Evolutionary conservation across 2,113 vertebrate genomes (phyloP).

Genomic region (Prunella fulvescens): DNA sequence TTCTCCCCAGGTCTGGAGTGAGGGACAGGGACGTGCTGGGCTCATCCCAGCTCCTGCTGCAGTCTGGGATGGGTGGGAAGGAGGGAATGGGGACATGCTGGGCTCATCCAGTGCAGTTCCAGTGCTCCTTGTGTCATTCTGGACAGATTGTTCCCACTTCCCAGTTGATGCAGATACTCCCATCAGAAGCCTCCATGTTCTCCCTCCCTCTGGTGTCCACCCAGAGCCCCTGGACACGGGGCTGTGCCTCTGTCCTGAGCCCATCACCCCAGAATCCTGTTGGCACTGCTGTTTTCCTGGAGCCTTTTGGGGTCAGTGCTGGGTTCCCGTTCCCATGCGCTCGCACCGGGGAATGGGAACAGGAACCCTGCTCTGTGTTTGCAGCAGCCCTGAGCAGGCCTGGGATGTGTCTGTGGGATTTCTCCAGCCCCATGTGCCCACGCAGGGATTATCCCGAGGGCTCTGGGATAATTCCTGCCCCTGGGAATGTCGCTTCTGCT

Average conservation of each 20-base stretch:
- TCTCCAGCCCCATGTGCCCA: background rate
- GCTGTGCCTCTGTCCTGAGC: background rate
- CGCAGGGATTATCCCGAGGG: background rate
- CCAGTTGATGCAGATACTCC: background rate
- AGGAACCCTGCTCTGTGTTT: background rate
- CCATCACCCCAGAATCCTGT: rapidly evolving
- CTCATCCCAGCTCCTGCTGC: background rate
- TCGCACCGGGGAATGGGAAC: rapidly evolving
- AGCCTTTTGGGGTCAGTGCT: rapidly evolving
- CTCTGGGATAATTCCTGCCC: background rate
- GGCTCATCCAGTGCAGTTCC: background rate
- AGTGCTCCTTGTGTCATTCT: background rate
- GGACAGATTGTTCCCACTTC: background rate
- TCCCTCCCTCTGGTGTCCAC: background rate
- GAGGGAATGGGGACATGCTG: background rate
- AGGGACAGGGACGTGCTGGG: background rate
- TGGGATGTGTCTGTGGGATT: background rate
- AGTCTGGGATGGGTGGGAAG: background rate
- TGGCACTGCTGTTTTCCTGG: rapidly evolving
- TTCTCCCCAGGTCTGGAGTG: background rate
- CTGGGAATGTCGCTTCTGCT: background rate
- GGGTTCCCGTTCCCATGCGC: rapidly evolving
- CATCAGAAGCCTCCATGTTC: rapidly evolving
- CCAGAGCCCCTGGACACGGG: rapidly evolving
- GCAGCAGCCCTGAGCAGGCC: background rate